Conservation (phyloP, 64 coral and sea anemone genomes). For the Dendrophyllia cribrosa region DNA sequence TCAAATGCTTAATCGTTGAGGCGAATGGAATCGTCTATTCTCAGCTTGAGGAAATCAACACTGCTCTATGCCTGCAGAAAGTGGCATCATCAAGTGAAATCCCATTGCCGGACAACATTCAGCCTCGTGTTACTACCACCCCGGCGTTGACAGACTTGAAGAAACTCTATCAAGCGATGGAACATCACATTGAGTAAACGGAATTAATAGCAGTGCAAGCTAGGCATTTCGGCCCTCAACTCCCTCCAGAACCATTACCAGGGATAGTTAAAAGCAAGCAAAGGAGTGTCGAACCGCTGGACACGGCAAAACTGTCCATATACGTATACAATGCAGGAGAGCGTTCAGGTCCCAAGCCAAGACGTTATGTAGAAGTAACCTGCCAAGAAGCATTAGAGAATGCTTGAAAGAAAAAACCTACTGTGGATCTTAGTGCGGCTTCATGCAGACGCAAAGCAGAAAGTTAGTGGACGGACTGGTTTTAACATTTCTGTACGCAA, state of each 20-base stretch:
- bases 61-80: too few relatives aligned
- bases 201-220: too few relatives aligned
- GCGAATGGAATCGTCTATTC: too few relatives aligned
- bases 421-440: conserved; percentile 20
- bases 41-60: too few relatives aligned
- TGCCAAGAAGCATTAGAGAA: not conserved
- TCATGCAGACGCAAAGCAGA: conserved; percentile 18
- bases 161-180: too few relatives aligned
- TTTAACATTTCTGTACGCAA: conserved; percentile 43
- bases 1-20: too few relatives aligned
- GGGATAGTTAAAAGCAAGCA: not conserved
- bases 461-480: conserved; percentile 13
- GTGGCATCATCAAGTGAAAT: too few relatives aligned
- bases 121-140: too few relatives aligned
- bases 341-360: not conserved
- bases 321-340: conserved; percentile 15
- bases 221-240: too few relatives aligned
- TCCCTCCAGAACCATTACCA: too few relatives aligned
- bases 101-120: too few relatives aligned
- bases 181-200: not conserved
- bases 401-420: conserved; percentile 1
- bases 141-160: too few relatives aligned
- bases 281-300: not conserved
- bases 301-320: conserved; percentile 2
- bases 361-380: conserved; percentile 19